A percentile compares a stretch with the other conserved stretches of the same genome.
These are phyloP conservation scores for Chaetogeoica ovagalla DNA, from an alignment of 2,888 invertebrate species.

Conservation along the genomic window DNA sequence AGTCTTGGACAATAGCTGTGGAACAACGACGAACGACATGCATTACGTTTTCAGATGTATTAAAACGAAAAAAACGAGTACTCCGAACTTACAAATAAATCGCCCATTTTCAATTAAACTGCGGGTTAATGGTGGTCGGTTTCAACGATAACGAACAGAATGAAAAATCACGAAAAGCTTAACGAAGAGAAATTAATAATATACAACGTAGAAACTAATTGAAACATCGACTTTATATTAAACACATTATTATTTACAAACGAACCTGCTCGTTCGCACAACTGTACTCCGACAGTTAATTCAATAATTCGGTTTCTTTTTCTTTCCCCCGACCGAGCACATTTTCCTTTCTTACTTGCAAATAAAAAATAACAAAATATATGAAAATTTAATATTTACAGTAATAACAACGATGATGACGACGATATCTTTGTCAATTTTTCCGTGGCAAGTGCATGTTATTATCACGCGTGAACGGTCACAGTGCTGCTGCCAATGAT, in stretches of 20 bases:
- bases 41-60: no score
- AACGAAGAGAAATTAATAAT: neutral
- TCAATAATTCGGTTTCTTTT: neutral
- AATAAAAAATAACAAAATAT: no score
- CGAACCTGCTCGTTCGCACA: neutral
- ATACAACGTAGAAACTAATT: neutral
- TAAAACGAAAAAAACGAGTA: neutral
- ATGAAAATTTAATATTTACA: no score
- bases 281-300: neutral
- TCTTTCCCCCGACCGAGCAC: neutral
- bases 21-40: conserved; percentile 54
- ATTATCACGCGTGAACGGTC: no score
- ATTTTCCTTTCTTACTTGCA: neutral
- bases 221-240: neutral
- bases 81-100: conserved; percentile 27
- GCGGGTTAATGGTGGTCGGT: no score
- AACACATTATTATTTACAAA: conserved; percentile 24
- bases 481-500: no score
- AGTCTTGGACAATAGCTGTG: conserved; percentile 69
- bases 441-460: no score
- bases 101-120: conserved; percentile 8
- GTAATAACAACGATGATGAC: neutral
- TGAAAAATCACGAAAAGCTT: neutral
- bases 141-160: neutral
- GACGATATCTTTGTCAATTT: neutral